Evolutionary conservation across 2,888 invertebrate species (phyloP).

Genomic region (Xestobium rufovillosum): DNA sequence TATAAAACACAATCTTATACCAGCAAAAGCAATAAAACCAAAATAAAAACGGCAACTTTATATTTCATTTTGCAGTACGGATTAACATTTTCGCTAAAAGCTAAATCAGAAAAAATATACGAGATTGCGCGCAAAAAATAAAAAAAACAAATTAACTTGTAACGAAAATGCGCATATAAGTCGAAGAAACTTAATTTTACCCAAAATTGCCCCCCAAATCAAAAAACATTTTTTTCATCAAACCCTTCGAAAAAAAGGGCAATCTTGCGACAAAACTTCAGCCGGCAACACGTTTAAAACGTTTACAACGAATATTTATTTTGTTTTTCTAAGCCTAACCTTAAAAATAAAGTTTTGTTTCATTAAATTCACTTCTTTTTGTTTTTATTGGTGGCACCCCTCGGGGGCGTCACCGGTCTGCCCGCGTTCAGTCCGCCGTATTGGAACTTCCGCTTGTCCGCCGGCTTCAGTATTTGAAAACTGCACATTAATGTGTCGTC

Average conservation of each 20-base stretch:
- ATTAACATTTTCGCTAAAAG: too few relatives aligned
- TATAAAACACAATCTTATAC: too few relatives aligned
- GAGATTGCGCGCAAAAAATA: too few relatives aligned
- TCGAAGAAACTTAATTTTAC: too few relatives aligned
- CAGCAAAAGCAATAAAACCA: too few relatives aligned
- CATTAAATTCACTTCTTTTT: conserved; percentile 75
- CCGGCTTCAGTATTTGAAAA: conserved; percentile 94
- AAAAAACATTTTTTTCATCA: neutral
- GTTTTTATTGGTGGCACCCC: conserved; percentile 89
- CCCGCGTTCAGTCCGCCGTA: conserved; percentile 90
- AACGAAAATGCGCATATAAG: too few relatives aligned
- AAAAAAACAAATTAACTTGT: too few relatives aligned
- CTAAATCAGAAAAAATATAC: too few relatives aligned
- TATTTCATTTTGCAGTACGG: too few relatives aligned
- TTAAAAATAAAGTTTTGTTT: neutral
- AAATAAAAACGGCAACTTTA: too few relatives aligned
- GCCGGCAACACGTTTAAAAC: neutral
- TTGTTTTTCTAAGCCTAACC: neutral
- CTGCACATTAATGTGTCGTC: conserved; percentile 99
- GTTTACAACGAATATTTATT: conserved; percentile 1
- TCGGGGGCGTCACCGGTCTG: conserved; percentile 95
- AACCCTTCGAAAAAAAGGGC: neutral
- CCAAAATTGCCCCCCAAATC: too few relatives aligned
- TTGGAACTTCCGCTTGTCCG: conserved; percentile 96
- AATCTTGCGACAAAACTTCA: neutral